Percentiles rank a stretch among this genome's conserved stretches.
phyloP scores from a whole-genome alignment of 2,113 vertebrate species.

The Urocolius indicus region DNA sequence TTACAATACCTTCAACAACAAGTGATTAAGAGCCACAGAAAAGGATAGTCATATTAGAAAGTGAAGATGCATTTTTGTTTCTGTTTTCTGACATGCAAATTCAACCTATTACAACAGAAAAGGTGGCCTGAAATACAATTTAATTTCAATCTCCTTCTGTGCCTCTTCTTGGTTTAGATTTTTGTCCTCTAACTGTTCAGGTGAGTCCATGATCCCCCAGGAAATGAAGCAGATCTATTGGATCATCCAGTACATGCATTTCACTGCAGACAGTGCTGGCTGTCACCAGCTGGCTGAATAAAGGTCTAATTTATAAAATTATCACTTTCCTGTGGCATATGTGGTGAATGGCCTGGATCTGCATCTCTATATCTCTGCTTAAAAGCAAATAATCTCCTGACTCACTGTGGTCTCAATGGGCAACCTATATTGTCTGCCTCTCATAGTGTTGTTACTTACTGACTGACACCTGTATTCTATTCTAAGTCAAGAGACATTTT shows the following conservation, averaged over 20 bases:
- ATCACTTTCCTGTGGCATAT: neutral
- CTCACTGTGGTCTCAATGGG: neutral
- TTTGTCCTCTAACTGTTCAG: neutral
- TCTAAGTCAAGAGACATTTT: neutral
- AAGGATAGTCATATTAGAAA: neutral
- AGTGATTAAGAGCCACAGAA: neutral
- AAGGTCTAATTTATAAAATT: constrained; percentile 33
- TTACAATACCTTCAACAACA: neutral
- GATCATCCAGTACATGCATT: neutral
- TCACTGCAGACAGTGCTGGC: neutral
- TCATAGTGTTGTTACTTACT: neutral
- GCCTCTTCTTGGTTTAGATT: too few species aligned
- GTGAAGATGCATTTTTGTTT: neutral
- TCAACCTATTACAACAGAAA: neutral
- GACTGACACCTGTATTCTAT: neutral
- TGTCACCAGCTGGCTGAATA: constrained; percentile 2
- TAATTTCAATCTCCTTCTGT: neutral
- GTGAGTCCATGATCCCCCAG: neutral
- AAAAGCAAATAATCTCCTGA: neutral
- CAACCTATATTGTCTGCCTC: neutral
- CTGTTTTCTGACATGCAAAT: neutral
- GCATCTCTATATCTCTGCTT: neutral
- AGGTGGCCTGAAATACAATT: neutral
- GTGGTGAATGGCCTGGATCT: neutral
- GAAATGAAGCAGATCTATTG: neutral